Evolutionary conservation across 2,888 invertebrate species (phyloP).

Genomic region (Caenorhabditis imperialis): DNA sequence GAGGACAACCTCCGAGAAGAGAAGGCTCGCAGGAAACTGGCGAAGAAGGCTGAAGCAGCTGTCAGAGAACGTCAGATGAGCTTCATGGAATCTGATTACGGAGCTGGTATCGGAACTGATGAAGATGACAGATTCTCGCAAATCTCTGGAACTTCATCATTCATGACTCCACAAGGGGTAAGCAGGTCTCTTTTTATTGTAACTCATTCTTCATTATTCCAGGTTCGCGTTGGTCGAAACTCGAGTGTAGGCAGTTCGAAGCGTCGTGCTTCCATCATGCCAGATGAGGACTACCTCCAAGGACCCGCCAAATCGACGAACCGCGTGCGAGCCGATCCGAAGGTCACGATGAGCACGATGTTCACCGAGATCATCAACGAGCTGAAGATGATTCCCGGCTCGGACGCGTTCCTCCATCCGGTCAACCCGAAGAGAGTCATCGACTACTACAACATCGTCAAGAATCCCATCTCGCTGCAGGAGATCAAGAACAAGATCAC

Average conservation of each 20-base stretch:
- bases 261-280: slow-evolving; percentile 63
- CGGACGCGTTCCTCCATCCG: slow-evolving; percentile 91
- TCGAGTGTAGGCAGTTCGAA: slow-evolving; percentile 41
- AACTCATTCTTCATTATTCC: slow-evolving; percentile 9
- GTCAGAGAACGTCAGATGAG: slow-evolving; percentile 15
- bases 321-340: slow-evolving; percentile 92
- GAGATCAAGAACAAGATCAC: slow-evolving; percentile 88
- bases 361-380: slow-evolving; percentile 81
- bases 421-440: slow-evolving; percentile 92
- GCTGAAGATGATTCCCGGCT: slow-evolving; percentile 90
- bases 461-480: slow-evolving; percentile 96
- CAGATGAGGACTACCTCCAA: slow-evolving; percentile 75
- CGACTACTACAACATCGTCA: slow-evolving; percentile 93
- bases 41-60: slow-evolving; percentile 38
- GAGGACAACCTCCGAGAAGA: slow-evolving; percentile 13
- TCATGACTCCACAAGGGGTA: slow-evolving; percentile 6
- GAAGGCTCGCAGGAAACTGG: slow-evolving; percentile 12
- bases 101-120: slow-evolving; percentile 18
- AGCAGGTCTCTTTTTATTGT: too few relatives aligned
- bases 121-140: slow-evolving; percentile 44
- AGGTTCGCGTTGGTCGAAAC: slow-evolving; percentile 33
- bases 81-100: neutral
- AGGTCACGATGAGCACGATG: slow-evolving; percentile 79
- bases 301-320: slow-evolving; percentile 84
- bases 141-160: slow-evolving; percentile 19